These are phyloP conservation scores for Tetragnatha versicolor DNA, from an alignment of 1,140 invertebrate genomes.

Conservation along the genomic window DNA sequence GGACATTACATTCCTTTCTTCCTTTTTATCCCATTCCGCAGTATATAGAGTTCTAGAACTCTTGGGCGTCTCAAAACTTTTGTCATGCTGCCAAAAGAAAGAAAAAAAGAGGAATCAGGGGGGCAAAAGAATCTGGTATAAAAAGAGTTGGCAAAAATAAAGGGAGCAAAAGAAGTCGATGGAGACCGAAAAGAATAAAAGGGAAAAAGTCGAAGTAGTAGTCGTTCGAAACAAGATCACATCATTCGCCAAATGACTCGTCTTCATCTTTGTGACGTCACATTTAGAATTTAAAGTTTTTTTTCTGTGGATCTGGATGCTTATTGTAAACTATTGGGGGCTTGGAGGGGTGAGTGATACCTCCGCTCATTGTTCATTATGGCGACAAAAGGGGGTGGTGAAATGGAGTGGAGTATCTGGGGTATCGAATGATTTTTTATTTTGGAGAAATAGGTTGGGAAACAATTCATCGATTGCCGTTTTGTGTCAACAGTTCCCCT, in stretches of 20 bases:
- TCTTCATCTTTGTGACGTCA: constrained; percentile 33
- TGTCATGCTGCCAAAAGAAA: constrained; percentile 47
- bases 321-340: no score
- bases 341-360: no score
- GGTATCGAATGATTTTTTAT: no score
- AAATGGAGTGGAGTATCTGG: no score
- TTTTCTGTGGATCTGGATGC: no score
- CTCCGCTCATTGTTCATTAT: no score
- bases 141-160: constrained; percentile 25
- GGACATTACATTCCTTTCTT: constrained; percentile 3
- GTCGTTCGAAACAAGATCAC: constrained; percentile 48
- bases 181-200: constrained; percentile 6
- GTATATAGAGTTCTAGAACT: constrained; percentile 10
- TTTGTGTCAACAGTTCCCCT: no score
- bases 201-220: constrained; percentile 27
- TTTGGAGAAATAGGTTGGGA: no score
- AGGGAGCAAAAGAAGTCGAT: neutral
- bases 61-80: constrained; percentile 47
- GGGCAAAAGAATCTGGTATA: neutral
- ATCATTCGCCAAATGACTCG: constrained; percentile 24
- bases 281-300: no score
- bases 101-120: constrained; percentile 14
- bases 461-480: no score
- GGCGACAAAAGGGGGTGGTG: no score
- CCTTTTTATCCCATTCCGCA: neutral